Evolutionary conservation across 2,113 vertebrate genomes (phyloP).

Genomic region (Toxotes chatareus): DNA sequence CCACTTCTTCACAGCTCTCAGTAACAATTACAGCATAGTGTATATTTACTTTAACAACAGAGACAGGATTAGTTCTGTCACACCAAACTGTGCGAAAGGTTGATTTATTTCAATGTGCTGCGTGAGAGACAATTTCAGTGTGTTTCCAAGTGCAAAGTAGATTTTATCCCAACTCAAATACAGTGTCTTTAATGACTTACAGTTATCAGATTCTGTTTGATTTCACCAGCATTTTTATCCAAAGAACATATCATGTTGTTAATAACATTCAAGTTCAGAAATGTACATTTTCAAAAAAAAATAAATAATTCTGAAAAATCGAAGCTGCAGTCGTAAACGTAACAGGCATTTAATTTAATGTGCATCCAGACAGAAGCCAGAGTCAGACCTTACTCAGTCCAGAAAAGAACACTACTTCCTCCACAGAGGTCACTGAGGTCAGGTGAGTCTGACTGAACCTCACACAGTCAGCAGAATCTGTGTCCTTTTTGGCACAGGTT

Average conservation of each 20-base stretch:
- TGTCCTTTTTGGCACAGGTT: neutral
- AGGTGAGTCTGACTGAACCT: slow-evolving; percentile 5
- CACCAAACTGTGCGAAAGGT: neutral
- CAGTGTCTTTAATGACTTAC: neutral
- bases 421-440: slow-evolving; percentile 2
- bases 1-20: no score
- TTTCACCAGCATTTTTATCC: neutral
- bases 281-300: neutral
- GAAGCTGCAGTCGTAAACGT: no score
- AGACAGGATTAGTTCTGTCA: neutral
- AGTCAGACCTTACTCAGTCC: neutral
- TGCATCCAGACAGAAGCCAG: neutral
- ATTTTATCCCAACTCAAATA: no score
- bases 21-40: neutral
- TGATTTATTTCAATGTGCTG: neutral
- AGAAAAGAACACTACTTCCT: neutral
- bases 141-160: neutral
- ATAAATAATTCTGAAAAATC: no score
- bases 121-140: neutral
- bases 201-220: neutral
- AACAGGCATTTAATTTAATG: no score
- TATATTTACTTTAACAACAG: neutral
- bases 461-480: neutral
- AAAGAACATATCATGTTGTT: neutral
- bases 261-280: neutral